These are phyloP conservation scores for Calidris pugnax DNA, from an alignment of 2,113 vertebrate species.

Conservation along the genomic window DNA sequence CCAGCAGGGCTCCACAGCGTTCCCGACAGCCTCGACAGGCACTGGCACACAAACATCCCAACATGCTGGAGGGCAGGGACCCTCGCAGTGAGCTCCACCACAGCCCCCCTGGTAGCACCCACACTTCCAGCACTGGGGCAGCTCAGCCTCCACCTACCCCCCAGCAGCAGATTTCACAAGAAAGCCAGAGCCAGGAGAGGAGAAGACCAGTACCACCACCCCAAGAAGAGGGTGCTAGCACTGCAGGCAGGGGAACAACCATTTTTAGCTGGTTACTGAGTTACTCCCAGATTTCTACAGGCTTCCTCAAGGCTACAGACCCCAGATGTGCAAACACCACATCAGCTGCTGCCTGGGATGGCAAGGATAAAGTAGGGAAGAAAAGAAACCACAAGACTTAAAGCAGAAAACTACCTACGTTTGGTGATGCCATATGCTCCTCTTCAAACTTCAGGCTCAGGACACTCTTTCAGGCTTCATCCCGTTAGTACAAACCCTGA, in stretches of 20 bases:
- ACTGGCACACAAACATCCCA: neutral
- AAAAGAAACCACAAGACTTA: neutral
- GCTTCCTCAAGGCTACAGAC: neutral
- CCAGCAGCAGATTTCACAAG: neutral
- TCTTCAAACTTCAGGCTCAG: neutral
- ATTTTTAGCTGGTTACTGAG: neutral
- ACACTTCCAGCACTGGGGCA: accelerated
- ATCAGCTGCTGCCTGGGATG: neutral
- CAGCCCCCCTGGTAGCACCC: neutral
- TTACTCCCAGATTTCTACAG: neutral
- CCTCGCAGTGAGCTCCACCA: neutral
- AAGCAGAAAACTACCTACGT: neutral
- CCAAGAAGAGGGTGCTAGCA: neutral
- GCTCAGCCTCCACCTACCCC: neutral
- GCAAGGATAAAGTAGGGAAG: neutral
- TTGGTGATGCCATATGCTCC: neutral
- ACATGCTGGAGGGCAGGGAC: neutral
- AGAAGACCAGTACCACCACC: neutral
- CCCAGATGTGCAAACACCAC: neutral
- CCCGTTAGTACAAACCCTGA: neutral
- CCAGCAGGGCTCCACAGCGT: accelerated
- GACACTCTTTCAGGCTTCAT: neutral
- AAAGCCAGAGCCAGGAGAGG: neutral
- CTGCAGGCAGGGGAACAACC: accelerated
- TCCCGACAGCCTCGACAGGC: neutral